phyloP scores from a whole-genome alignment of 1,140 invertebrate genomes.

The Plutomurus gul region DNA sequence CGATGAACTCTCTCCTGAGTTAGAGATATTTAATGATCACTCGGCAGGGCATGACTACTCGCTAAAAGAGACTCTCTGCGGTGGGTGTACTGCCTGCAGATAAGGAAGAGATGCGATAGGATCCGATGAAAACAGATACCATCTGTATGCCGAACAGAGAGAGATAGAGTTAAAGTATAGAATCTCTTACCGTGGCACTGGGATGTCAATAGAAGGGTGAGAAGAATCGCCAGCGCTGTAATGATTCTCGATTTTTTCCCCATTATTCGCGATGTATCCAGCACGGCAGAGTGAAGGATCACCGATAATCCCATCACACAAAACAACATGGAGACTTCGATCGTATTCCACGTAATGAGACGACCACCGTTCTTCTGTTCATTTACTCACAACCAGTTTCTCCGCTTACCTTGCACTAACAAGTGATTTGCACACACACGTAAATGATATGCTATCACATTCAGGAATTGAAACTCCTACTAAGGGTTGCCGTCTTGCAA shows the following conservation, averaged over 20 bases:
- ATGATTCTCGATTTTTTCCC: conserved; percentile 42
- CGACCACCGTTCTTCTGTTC: background rate
- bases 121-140: too few relatives aligned
- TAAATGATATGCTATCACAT: too few relatives aligned
- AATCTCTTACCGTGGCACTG: conserved; percentile 44
- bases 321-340: conserved; percentile 32
- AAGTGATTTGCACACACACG: too few relatives aligned
- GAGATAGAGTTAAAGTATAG: background rate
- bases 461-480: background rate
- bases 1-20: too few relatives aligned
- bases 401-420: too few relatives aligned
- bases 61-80: too few relatives aligned
- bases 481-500: background rate
- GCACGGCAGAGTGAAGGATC: conserved; percentile 32
- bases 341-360: background rate
- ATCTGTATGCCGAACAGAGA: background rate
- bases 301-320: conserved; percentile 38
- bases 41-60: background rate
- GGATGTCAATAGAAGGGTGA: conserved; percentile 39
- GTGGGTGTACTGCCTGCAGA: too few relatives aligned
- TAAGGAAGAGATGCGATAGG: too few relatives aligned
- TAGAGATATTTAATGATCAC: conserved; percentile 1
- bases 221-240: conserved; percentile 37
- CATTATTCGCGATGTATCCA: conserved; percentile 31
- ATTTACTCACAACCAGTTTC: background rate